phyloP scores from a whole-genome alignment of 2,113 vertebrate species.

The rat (Rattus norvegicus) region DNA sequence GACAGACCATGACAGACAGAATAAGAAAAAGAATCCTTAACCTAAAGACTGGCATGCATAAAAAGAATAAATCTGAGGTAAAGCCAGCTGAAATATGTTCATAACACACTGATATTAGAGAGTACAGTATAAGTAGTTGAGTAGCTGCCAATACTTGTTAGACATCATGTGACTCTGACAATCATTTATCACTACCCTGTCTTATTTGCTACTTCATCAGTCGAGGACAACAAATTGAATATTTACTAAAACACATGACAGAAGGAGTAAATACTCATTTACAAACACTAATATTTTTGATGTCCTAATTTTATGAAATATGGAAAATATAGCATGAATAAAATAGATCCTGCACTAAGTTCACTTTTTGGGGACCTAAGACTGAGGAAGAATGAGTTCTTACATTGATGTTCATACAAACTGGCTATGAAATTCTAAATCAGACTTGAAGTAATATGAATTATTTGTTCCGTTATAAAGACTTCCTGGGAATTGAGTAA shows the following conservation, averaged over 20 bases:
- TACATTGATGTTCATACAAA: neutral
- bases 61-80: neutral
- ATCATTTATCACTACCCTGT: neutral
- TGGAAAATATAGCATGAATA: neutral
- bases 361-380: neutral
- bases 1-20: neutral
- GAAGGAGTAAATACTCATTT: neutral
- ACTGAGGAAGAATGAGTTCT: neutral
- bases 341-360: neutral
- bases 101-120: neutral
- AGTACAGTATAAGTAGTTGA: neutral
- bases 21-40: neutral
- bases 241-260: neutral
- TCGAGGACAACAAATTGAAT: neutral
- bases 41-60: neutral
- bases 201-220: neutral
- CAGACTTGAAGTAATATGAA: neutral
- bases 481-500: conserved; percentile 29
- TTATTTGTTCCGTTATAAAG: conserved; percentile 33
- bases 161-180: neutral
- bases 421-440: neutral
- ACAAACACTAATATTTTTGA: neutral
- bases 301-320: neutral
- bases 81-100: accelerated
- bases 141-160: neutral